These are phyloP conservation scores for Apteryx mantelli DNA, from an alignment of 2,113 vertebrate species.

Conservation along the genomic window DNA sequence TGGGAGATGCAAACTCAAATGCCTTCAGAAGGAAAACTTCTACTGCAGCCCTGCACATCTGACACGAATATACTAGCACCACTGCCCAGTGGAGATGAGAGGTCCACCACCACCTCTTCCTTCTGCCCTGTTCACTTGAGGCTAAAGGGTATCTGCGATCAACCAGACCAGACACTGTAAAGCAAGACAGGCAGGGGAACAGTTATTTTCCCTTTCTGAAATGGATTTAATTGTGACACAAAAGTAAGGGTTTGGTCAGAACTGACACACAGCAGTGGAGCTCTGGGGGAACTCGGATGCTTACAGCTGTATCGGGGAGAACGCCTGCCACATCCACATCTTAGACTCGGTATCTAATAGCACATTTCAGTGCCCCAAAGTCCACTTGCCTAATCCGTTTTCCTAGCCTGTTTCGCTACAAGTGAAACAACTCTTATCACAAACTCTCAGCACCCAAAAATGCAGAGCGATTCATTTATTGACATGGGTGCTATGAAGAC, in stretches of 20 bases:
- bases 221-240: neutral
- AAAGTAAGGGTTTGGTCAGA: neutral
- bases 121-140: neutral
- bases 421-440: neutral
- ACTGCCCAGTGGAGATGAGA: neutral
- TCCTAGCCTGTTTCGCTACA: neutral
- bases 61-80: neutral
- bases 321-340: neutral
- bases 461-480: neutral
- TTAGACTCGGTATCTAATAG: neutral
- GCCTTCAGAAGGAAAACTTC: neutral
- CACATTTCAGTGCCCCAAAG: neutral
- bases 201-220: neutral
- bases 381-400: neutral
- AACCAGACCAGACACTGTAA: neutral
- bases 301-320: neutral
- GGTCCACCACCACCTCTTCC: neutral
- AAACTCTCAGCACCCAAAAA: neutral
- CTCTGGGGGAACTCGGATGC: neutral
- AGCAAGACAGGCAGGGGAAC: neutral
- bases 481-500: neutral
- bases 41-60: neutral
- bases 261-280: neutral
- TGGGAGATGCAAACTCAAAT: neutral
- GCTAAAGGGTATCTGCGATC: neutral